Percentiles rank a stretch among this genome's conserved stretches.
These are phyloP conservation scores for Anagyrus pseudococci DNA, from an alignment of 2,888 invertebrate species.

Conservation along the genomic window DNA sequence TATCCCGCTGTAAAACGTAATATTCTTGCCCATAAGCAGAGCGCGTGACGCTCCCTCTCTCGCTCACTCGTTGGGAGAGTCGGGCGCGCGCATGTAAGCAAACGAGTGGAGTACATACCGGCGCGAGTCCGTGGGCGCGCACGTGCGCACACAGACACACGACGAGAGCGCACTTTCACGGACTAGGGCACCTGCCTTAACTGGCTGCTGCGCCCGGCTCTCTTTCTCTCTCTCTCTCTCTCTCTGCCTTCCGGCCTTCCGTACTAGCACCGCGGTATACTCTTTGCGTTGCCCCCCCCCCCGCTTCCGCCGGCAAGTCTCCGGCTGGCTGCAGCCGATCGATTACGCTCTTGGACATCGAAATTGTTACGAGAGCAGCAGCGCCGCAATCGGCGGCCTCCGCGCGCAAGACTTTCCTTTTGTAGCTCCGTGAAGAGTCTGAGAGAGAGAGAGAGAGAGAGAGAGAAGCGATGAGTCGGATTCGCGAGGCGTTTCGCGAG, in stretches of 20 bases:
- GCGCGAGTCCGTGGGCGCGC: neutral
- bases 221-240: no score
- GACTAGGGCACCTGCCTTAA: constrained; percentile 31
- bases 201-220: constrained; percentile 4
- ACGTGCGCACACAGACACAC: neutral
- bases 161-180: constrained; percentile 29
- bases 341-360: constrained; percentile 31
- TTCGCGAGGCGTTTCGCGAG: no score
- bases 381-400: neutral
- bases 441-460: no score
- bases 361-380: constrained; percentile 25
- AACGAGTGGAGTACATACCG: constrained; percentile 1
- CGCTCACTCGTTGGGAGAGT: neutral
- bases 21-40: neutral
- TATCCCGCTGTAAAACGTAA: constrained; percentile 4
- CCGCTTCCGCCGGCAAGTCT: no score
- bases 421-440: no score
- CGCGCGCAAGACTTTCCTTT: constrained; percentile 23
- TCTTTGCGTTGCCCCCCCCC: neutral
- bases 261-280: neutral
- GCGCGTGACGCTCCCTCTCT: constrained; percentile 4
- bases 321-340: no score
- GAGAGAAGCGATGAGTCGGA: no score
- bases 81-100: neutral
- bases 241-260: constrained; percentile 26